Evolutionary conservation across 1,140 invertebrate genomes (phyloP).

Genomic region (Sitophilus oryzae): DNA sequence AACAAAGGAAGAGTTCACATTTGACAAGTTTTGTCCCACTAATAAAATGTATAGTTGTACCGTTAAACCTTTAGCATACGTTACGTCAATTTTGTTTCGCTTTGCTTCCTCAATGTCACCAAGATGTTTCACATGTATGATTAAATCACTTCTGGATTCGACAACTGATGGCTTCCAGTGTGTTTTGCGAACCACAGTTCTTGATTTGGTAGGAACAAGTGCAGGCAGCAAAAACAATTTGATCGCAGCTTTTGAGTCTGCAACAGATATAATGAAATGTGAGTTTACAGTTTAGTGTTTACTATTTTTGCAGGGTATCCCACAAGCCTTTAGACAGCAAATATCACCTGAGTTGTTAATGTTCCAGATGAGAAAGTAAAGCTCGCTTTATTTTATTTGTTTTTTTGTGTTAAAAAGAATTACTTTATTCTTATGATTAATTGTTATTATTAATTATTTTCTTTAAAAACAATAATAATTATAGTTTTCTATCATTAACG

Average conservation of each 20-base stretch:
- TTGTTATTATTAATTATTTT: too few species aligned
- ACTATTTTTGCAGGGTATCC: too few species aligned
- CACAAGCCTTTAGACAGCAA: too few species aligned
- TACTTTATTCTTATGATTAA: too few species aligned
- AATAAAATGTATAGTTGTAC: constrained; percentile 3
- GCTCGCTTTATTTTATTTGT: too few species aligned
- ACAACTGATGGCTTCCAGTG: not conserved
- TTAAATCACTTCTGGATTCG: not conserved
- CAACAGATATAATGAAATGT: too few species aligned
- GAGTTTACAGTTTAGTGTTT: too few species aligned
- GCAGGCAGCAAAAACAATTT: not conserved
- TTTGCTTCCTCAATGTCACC: not conserved
- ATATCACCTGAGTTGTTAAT: too few species aligned
- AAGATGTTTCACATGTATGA: not conserved
- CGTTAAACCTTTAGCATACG: not conserved
- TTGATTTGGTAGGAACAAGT: not conserved
- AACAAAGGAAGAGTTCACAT: not conserved
- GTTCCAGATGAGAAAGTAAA: too few species aligned
- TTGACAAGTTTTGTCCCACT: constrained; percentile 2
- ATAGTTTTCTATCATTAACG: too few species aligned
- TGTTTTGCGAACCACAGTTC: not conserved
- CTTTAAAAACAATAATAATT: too few species aligned
- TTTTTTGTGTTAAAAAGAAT: too few species aligned
- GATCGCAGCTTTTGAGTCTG: constrained; percentile 2
- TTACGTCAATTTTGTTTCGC: not conserved